A percentile compares a stretch with the other conserved stretches of the same genome.
Evolutionary conservation across 2,797 vertebrate species (phyloP).

Genomic region (Myoxocephalus aenaeus): DNA sequence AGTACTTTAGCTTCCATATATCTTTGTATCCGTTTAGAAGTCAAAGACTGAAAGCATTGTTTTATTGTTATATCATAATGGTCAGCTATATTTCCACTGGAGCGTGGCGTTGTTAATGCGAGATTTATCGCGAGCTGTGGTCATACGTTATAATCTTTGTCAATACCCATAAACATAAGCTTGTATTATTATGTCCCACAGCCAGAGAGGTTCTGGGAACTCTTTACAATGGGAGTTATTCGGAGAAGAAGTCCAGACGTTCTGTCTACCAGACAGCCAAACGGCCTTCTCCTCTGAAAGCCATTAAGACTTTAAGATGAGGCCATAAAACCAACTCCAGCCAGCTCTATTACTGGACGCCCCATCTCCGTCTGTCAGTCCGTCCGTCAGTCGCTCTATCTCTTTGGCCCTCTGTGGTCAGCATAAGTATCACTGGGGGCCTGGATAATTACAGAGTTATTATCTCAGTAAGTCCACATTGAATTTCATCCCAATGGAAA

Average conservation of each 20-base stretch:
- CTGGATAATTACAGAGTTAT: slow-evolving; percentile 63
- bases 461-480: slow-evolving; percentile 67
- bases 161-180: slow-evolving; percentile 61
- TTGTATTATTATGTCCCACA: slow-evolving; percentile 51
- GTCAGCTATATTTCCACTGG: slow-evolving; percentile 19
- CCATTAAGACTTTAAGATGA: slow-evolving; percentile 77
- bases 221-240: slow-evolving; percentile 58
- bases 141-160: slow-evolving; percentile 48
- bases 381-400: slow-evolving; percentile 34
- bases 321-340: slow-evolving; percentile 70
- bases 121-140: slow-evolving; percentile 36
- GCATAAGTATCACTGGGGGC: slow-evolving; percentile 58
- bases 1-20: neutral
- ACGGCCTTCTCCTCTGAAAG: slow-evolving; percentile 67
- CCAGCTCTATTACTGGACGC: slow-evolving; percentile 61
- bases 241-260: slow-evolving; percentile 68
- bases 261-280: slow-evolving; percentile 72
- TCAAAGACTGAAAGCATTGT: neutral
- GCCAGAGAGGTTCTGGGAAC: slow-evolving; percentile 72
- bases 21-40: neutral
- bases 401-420: slow-evolving; percentile 47
- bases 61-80: slow-evolving; percentile 5
- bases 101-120: slow-evolving; percentile 13
- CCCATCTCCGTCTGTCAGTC: slow-evolving; percentile 43
- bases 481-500: slow-evolving; percentile 66